Percentiles rank a stretch among this genome's conserved stretches.
Conservation (phyloP, 2,113 vertebrate genomes). For the Passer montanus region DNA sequence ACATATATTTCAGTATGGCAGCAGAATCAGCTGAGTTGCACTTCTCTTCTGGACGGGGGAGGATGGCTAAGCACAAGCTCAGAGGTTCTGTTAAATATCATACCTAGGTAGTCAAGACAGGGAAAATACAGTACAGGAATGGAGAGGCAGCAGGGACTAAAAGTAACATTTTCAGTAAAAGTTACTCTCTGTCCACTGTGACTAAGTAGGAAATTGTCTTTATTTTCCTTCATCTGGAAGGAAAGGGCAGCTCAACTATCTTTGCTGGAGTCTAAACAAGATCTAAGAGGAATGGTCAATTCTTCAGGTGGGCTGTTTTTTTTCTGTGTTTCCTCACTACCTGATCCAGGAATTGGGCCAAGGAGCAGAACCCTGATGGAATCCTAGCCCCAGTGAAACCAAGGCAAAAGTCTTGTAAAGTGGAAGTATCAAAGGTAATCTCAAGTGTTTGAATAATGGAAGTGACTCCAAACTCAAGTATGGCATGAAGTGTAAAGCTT, state of each 20-base stretch:
- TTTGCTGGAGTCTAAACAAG: not conserved
- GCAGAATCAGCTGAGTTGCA: not conserved
- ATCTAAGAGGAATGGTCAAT: not conserved
- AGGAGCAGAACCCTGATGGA: not conserved
- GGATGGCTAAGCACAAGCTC: not conserved
- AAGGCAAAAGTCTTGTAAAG: not conserved
- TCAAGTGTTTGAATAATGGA: not conserved
- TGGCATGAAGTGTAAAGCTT: not conserved
- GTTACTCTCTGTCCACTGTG: not conserved
- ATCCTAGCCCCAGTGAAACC: not conserved
- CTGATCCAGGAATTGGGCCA: not conserved
- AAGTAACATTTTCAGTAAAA: not conserved
- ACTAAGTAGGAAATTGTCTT: not conserved
- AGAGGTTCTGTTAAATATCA: conserved; percentile 21
- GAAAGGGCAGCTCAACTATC: not conserved
- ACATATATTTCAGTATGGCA: conserved; percentile 7
- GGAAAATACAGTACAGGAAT: not conserved
- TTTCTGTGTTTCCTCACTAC: not conserved
- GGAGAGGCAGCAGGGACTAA: not conserved
- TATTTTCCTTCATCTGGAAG: not conserved
- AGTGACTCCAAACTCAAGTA: not conserved
- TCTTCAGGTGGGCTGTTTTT: not conserved
- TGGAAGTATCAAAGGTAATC: not conserved
- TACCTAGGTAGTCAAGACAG: not conserved
- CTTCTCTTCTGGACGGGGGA: not conserved